Evolutionary conservation across 2,888 invertebrate genomes (phyloP).

Genomic region (Altica lythri): DNA sequence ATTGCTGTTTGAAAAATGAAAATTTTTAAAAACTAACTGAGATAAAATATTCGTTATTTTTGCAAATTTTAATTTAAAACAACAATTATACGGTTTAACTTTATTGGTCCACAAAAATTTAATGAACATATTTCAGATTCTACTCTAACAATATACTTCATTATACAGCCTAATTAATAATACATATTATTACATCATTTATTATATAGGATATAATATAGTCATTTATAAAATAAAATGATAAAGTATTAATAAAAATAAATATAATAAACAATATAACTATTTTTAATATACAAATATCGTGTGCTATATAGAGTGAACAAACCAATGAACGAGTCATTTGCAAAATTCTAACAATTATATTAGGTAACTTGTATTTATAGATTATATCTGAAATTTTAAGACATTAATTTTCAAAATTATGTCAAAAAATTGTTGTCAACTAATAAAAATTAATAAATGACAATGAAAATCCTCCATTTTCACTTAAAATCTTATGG

Average conservation of each 20-base stretch:
- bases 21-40: too few relatives aligned
- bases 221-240: background rate
- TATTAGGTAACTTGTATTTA: too few relatives aligned
- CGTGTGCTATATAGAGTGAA: slow-evolving; percentile 19
- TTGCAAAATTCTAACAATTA: too few relatives aligned
- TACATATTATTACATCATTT: slow-evolving; percentile 9
- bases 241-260: slow-evolving; percentile 2
- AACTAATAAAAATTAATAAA: background rate
- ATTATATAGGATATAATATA: slow-evolving; percentile 20
- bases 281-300: slow-evolving; percentile 17
- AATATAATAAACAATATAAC: slow-evolving; percentile 18
- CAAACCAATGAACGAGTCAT: slow-evolving; percentile 9
- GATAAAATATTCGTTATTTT: too few relatives aligned
- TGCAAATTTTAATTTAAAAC: too few relatives aligned
- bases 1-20: too few relatives aligned
- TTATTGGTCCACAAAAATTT: slow-evolving; percentile 42
- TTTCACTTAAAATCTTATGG: too few relatives aligned
- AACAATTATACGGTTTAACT: too few relatives aligned
- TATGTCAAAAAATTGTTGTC: background rate
- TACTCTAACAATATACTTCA: slow-evolving; percentile 24
- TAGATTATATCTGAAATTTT: too few relatives aligned
- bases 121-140: slow-evolving; percentile 31
- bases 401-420: too few relatives aligned
- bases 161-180: slow-evolving; percentile 21
- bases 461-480: too few relatives aligned